These are phyloP conservation scores for Spialia ferax DNA, from an alignment of 2,888 invertebrate genomes.

Conservation along the genomic window DNA sequence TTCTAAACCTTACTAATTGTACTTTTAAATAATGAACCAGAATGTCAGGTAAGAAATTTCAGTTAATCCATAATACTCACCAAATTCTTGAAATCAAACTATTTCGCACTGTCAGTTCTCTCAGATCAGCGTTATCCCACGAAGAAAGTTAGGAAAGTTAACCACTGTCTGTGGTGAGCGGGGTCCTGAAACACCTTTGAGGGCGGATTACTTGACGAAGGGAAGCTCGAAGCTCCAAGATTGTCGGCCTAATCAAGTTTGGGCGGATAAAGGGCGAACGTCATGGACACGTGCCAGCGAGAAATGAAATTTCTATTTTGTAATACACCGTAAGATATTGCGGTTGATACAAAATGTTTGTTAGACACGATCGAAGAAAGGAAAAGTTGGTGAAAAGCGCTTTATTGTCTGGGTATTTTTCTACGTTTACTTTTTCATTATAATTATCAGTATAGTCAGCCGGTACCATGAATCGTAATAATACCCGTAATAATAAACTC, in stretches of 20 bases:
- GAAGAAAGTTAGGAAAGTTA: not conserved
- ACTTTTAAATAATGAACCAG: too few species aligned
- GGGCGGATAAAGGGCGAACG: not conserved
- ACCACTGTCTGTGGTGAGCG: not conserved
- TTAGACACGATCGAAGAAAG: not conserved
- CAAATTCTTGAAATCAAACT: too few species aligned
- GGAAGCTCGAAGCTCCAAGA: not conserved
- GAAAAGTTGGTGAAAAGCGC: too few species aligned
- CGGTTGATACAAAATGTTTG: not conserved
- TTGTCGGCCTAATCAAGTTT: conserved; percentile 3
- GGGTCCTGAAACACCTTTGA: not conserved
- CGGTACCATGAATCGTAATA: too few species aligned
- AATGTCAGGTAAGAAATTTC: too few species aligned
- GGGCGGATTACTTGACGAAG: not conserved
- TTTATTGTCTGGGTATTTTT: too few species aligned
- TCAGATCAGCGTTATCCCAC: not conserved
- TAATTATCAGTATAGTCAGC: too few species aligned
- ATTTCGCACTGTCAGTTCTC: not conserved
- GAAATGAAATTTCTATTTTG: not conserved
- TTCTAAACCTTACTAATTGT: too few species aligned
- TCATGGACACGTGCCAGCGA: not conserved
- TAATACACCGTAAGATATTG: not conserved
- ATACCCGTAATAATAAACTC: too few species aligned
- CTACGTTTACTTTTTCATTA: too few species aligned
- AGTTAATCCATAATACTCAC: too few species aligned